Percentiles rank a stretch among this genome's conserved stretches.
These are phyloP conservation scores for Mirza zaza DNA, from an alignment of 2,113 vertebrate genomes.

Conservation along the genomic window DNA sequence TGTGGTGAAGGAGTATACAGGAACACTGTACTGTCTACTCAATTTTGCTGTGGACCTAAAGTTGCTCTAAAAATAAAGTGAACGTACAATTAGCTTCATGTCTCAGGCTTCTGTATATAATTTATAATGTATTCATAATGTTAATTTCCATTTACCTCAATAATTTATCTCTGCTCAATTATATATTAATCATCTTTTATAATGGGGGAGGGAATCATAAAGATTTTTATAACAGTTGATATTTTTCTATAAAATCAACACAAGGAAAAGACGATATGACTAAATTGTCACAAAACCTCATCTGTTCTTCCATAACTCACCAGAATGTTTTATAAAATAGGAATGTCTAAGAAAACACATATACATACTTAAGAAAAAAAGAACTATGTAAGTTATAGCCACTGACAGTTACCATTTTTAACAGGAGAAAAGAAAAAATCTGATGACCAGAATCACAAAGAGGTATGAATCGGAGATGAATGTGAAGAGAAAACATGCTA, in stretches of 20 bases:
- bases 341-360: slow-evolving; percentile 20
- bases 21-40: not conserved
- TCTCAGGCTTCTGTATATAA: not conserved
- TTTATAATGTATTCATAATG: not conserved
- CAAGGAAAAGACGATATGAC: not conserved
- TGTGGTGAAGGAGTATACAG: not conserved
- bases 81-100: not conserved
- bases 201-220: not conserved
- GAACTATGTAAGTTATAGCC: not conserved
- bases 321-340: not conserved
- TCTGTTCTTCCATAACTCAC: not conserved
- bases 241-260: slow-evolving; percentile 8
- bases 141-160: slow-evolving; percentile 14
- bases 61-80: not conserved
- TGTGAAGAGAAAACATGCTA: not conserved
- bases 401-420: slow-evolving; percentile 3
- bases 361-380: slow-evolving; percentile 12
- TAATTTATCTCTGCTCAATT: not conserved
- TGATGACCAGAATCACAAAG: not conserved
- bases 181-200: slow-evolving; percentile 40
- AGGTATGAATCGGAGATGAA: slow-evolving; percentile 14
- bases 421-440: not conserved
- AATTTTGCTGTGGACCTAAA: not conserved
- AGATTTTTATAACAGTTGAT: not conserved
- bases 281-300: slow-evolving; percentile 27